These are phyloP conservation scores for Syngnathoides biaculeatus DNA, from an alignment of 2,113 vertebrate genomes.

Conservation along the genomic window DNA sequence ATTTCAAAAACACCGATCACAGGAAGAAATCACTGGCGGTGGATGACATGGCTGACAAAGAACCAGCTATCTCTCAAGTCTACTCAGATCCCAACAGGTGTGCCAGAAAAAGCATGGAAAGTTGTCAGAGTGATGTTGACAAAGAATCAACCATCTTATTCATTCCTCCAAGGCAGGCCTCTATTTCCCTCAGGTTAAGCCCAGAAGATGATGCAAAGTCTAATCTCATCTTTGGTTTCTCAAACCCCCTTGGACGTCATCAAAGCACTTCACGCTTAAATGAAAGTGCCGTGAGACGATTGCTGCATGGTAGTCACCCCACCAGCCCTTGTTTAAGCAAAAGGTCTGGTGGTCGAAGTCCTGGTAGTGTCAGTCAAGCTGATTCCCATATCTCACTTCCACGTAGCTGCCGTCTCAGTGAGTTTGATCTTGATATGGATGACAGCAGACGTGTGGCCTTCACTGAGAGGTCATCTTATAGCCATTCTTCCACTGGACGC, in stretches of 20 bases:
- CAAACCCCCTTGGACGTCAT: slow-evolving; percentile 70
- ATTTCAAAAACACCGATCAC: slow-evolving; percentile 42
- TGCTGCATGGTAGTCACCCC: slow-evolving; percentile 39
- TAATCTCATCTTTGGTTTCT: slow-evolving; percentile 73
- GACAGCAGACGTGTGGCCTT: slow-evolving; percentile 68
- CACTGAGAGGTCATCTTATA: slow-evolving; percentile 73
- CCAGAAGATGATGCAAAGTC: slow-evolving; percentile 76
- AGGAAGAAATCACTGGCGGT: slow-evolving; percentile 62
- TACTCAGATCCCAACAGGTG: slow-evolving; percentile 76
- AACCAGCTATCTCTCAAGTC: slow-evolving; percentile 76
- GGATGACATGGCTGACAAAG: slow-evolving; percentile 60
- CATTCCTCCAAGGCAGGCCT: slow-evolving; percentile 73
- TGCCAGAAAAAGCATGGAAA: slow-evolving; percentile 77
- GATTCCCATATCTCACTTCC: slow-evolving; percentile 78
- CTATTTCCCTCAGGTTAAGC: slow-evolving; percentile 70
- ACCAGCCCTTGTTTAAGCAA: slow-evolving; percentile 69
- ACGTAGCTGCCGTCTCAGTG: slow-evolving; percentile 78
- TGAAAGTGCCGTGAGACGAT: slow-evolving; percentile 41
- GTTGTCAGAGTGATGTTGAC: slow-evolving; percentile 81
- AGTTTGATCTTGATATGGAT: slow-evolving; percentile 76
- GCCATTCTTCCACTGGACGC: slow-evolving; percentile 75
- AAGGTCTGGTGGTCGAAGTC: slow-evolving; percentile 65
- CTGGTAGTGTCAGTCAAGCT: slow-evolving; percentile 68
- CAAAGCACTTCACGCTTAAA: slow-evolving; percentile 72
- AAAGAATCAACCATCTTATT: slow-evolving; percentile 73